These are phyloP conservation scores for Cyprinodon tularosa DNA, from an alignment of 2,113 vertebrate genomes.

Conservation along the genomic window DNA sequence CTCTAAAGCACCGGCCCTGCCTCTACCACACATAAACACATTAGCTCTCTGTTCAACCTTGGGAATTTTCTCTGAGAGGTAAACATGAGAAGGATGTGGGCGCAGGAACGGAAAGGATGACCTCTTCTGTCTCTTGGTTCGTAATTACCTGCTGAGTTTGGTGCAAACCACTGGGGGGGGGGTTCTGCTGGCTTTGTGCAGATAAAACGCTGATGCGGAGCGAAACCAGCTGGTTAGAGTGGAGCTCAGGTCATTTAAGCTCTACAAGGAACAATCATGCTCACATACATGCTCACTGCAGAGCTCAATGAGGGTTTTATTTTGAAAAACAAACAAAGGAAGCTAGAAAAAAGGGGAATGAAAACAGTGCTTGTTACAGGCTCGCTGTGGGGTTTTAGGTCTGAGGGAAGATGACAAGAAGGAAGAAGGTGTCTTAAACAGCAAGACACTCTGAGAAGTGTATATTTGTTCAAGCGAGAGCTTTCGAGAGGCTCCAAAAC, in stretches of 20 bases:
- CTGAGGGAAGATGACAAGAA: conserved; percentile 28
- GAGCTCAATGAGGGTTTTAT: conserved; percentile 67
- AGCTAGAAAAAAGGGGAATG: conserved; percentile 44
- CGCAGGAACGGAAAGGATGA: conserved; percentile 44
- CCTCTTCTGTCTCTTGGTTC: conserved; percentile 53
- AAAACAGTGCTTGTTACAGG: conserved; percentile 62
- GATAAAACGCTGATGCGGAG: conserved; percentile 73
- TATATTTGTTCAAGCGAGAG: conserved; percentile 70
- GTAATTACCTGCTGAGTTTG: conserved; percentile 65
- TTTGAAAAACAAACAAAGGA: conserved; percentile 69
- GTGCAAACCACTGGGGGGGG: conserved; percentile 57
- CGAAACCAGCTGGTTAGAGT: conserved; percentile 69
- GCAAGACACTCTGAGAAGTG: conserved; percentile 44
- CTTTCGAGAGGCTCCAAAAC: conserved; percentile 64
- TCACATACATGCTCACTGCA: conserved; percentile 20
- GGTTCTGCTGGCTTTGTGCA: conserved; percentile 62
- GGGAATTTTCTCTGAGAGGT: conserved; percentile 58
- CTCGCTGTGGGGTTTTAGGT: conserved; percentile 38
- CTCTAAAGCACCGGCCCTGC: conserved; percentile 13
- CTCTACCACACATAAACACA: conserved; percentile 33
- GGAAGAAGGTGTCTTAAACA: conserved; percentile 18
- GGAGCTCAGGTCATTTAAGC: conserved; percentile 73
- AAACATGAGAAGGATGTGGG: conserved; percentile 25
- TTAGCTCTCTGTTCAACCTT: conserved; percentile 53
- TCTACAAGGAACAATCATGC: conserved; percentile 56